These are phyloP conservation scores for Fukomys damarensis DNA, from an alignment of 2,113 vertebrate genomes.

Conservation along the genomic window DNA sequence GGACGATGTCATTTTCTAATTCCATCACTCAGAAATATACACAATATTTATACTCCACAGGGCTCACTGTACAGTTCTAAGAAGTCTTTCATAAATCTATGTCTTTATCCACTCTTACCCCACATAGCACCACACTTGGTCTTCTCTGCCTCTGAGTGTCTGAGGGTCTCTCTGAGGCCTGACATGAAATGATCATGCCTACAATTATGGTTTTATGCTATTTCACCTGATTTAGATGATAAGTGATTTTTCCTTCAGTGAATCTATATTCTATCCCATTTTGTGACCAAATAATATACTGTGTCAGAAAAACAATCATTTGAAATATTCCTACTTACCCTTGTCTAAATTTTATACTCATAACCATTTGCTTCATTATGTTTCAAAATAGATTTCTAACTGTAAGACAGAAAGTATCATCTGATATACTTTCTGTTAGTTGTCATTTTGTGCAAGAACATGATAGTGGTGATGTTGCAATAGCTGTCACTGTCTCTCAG, in stretches of 20 bases:
- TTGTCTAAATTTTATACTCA: background rate
- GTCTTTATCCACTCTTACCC: background rate
- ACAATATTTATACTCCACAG: background rate
- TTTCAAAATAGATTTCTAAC: background rate
- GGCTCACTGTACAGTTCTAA: background rate
- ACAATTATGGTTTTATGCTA: background rate
- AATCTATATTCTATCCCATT: background rate
- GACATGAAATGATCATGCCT: background rate
- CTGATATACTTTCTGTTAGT: background rate
- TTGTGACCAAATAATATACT: background rate
- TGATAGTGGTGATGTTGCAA: no score
- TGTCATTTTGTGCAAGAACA: background rate
- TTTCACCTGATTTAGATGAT: background rate
- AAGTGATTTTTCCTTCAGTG: background rate
- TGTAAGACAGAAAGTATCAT: background rate
- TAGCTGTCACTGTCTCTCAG: background rate
- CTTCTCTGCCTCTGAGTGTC: background rate
- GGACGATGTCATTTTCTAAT: constrained; percentile 29
- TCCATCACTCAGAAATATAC: background rate
- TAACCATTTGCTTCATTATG: background rate
- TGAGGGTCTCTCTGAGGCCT: background rate
- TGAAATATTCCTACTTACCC: background rate
- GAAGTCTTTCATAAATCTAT: background rate
- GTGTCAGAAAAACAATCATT: background rate
- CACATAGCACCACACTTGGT: fast-evolving